Evolutionary conservation across 2,888 invertebrate genomes (phyloP).

Genomic region (Ctenicera cuprea): DNA sequence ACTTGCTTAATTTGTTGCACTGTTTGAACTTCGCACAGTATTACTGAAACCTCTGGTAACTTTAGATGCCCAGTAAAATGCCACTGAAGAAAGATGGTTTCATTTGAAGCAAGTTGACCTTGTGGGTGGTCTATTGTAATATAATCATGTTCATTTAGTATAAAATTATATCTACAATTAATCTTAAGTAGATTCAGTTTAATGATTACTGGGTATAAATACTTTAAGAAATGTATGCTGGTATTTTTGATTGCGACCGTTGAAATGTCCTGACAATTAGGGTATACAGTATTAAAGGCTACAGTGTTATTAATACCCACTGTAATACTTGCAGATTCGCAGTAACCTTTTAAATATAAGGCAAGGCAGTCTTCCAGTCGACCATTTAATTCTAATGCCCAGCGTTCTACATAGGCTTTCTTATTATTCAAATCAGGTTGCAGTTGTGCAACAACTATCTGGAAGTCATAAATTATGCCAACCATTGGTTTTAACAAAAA

Average conservation of each 20-base stretch:
- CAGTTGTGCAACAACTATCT: constrained; percentile 70
- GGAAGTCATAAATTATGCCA: constrained; percentile 69
- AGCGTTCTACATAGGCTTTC: constrained; percentile 70
- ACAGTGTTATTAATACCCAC: constrained; percentile 67
- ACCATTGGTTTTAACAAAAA: constrained; percentile 72
- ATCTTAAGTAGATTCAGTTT: constrained; percentile 7
- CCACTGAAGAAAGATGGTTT: constrained; percentile 54
- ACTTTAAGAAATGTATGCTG: constrained; percentile 69
- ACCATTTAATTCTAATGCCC: constrained; percentile 72
- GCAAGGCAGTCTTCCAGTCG: constrained; percentile 63
- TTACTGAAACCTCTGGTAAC: constrained; percentile 18
- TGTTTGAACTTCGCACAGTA: constrained; percentile 47
- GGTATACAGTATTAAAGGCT: constrained; percentile 67
- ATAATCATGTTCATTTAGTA: constrained; percentile 40
- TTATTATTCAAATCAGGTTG: constrained; percentile 62
- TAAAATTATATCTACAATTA: constrained; percentile 52
- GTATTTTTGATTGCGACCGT: constrained; percentile 68
- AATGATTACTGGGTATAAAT: constrained; percentile 1
- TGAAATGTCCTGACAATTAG: constrained; percentile 65
- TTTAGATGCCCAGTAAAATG: constrained; percentile 44
- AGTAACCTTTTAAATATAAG: constrained; percentile 70
- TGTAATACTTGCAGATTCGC: constrained; percentile 67
- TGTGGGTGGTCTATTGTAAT: constrained; percentile 53
- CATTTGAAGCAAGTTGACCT: constrained; percentile 60
- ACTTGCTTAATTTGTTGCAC: constrained; percentile 33